Percentiles rank a stretch among this genome's conserved stretches.
phyloP scores from a whole-genome alignment of 2,113 vertebrate species.

The Brachypodius melanocephalos region DNA sequence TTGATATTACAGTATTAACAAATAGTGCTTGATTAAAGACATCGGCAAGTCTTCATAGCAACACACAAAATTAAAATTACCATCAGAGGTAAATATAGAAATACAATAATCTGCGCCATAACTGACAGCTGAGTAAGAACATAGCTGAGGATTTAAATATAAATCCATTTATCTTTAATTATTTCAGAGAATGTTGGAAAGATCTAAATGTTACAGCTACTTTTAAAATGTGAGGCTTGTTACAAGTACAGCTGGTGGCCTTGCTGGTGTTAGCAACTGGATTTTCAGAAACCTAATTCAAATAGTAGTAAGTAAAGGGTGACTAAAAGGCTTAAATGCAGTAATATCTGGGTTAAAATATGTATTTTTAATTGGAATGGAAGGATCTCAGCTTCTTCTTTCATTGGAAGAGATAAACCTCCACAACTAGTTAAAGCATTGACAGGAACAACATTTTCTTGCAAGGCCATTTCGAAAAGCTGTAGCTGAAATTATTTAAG shows the following conservation, averaged over 20 bases:
- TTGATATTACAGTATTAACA: conserved; percentile 74
- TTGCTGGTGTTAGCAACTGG: conserved; percentile 44
- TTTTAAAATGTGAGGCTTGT: conserved; percentile 62
- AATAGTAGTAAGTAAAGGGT: conserved; percentile 51
- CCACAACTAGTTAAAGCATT: conserved; percentile 1
- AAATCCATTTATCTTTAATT: conserved; percentile 70
- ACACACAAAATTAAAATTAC: conserved; percentile 72
- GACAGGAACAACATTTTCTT: conserved; percentile 1
- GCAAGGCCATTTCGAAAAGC: conserved; percentile 25
- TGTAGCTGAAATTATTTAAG: conserved; percentile 14
- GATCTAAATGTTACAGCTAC: conserved; percentile 64
- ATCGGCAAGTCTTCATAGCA: conserved; percentile 65
- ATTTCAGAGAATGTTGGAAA: conserved; percentile 72
- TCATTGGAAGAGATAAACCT: conserved; percentile 13
- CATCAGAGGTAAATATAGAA: conserved; percentile 69
- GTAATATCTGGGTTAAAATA: conserved; percentile 38
- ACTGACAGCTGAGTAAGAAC: conserved; percentile 68
- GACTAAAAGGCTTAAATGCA: conserved; percentile 59
- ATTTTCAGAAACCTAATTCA: conserved; percentile 50
- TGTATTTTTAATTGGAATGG: background rate
- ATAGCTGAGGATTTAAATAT: conserved; percentile 71
- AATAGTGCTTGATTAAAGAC: conserved; percentile 74
- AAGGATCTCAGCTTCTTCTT: conserved; percentile 48
- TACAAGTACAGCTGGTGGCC: conserved; percentile 65
- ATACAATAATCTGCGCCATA: conserved; percentile 66